phyloP scores from a whole-genome alignment of 2,888 invertebrate genomes.

The Mimumesa dahlbomi region DNA sequence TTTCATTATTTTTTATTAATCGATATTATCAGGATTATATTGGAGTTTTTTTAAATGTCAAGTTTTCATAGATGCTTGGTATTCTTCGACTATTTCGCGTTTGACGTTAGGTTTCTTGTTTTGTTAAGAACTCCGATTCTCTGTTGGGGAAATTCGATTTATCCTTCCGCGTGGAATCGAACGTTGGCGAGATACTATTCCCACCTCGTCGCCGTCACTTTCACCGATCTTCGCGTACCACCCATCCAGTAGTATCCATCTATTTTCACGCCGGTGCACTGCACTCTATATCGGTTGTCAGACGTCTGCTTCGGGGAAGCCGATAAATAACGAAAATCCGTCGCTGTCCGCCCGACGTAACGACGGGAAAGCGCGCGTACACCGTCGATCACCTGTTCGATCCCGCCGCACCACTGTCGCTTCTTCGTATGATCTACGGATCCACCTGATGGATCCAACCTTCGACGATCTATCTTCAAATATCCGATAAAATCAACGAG shows the following conservation, averaged over 20 bases:
- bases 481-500: no score
- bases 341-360: not conserved
- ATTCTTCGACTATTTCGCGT: no score
- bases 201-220: constrained; percentile 46
- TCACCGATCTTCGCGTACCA: constrained; percentile 49
- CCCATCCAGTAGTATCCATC: constrained; percentile 41
- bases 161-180: constrained; percentile 8
- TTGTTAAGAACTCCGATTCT: no score
- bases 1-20: no score
- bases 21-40: no score
- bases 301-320: constrained; percentile 9
- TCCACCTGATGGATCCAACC: no score
- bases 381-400: not conserved
- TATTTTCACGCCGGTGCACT: constrained; percentile 57
- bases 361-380: not conserved
- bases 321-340: constrained; percentile 8
- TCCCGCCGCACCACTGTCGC: not conserved
- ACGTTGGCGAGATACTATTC: constrained; percentile 25
- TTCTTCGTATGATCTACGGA: not conserved
- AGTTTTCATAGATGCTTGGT: no score
- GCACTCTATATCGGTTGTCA: constrained; percentile 43
- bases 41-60: no score
- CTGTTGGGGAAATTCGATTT: no score
- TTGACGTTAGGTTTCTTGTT: no score
- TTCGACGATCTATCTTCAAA: no score